phyloP scores from a whole-genome alignment of 2,888 invertebrate species.

The Caradrina clavipalpis region DNA sequence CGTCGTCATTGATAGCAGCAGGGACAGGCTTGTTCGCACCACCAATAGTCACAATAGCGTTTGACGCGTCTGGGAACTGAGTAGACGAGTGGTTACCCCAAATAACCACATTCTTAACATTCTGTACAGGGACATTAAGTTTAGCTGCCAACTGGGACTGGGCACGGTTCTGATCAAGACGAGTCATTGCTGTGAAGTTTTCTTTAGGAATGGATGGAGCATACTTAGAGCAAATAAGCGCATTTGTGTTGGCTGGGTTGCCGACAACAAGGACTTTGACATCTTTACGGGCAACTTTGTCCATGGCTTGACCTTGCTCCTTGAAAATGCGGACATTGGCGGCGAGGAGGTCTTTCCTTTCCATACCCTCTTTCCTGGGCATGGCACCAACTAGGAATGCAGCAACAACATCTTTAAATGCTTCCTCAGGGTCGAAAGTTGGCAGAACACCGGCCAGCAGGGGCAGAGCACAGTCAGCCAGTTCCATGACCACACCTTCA shows the following conservation, averaged over 20 bases:
- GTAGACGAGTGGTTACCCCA: constrained; percentile 99
- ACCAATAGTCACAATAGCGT: constrained; percentile 92
- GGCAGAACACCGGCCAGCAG: constrained; percentile 96
- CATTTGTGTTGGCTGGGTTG: constrained; percentile 99
- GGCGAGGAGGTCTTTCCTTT: constrained; percentile 98
- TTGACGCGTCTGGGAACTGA: constrained; percentile 98
- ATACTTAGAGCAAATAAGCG: constrained; percentile 98
- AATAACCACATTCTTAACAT: constrained; percentile 97
- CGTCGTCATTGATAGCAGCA: constrained; percentile 95
- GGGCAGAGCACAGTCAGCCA: constrained; percentile 98
- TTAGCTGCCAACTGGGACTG: constrained; percentile 96
- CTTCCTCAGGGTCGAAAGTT: constrained; percentile 96
- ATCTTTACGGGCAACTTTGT: constrained; percentile 97
- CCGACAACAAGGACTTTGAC: constrained; percentile 99
- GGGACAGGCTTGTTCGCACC: constrained; percentile 91
- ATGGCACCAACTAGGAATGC: constrained; percentile 99
- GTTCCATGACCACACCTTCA: constrained; percentile 99
- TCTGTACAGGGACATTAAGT: constrained; percentile 92
- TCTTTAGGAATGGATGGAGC: constrained; percentile 98
- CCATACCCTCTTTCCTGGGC: constrained; percentile 99
- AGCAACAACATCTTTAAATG: constrained; percentile 98
- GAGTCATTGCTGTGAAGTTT: constrained; percentile 99
- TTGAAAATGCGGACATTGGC: constrained; percentile 99
- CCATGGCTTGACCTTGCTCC: constrained; percentile 98
- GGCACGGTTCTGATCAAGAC: constrained; percentile 99